Evolutionary conservation across 2,888 invertebrate genomes (phyloP).

Genomic region (Drosophila imparisetae): DNA sequence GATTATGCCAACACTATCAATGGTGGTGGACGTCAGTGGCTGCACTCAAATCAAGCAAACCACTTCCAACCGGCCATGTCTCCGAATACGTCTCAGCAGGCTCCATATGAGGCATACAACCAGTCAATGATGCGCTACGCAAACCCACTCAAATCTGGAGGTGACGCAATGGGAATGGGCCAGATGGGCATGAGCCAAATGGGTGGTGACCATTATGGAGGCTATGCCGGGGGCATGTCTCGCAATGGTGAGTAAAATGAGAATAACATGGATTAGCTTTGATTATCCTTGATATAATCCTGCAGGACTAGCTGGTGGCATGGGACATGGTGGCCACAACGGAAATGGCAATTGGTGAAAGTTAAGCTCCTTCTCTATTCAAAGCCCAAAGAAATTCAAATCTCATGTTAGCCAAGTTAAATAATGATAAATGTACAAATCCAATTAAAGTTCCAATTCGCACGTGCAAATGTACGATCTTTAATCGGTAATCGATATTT

Average conservation of each 20-base stretch:
- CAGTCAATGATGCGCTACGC: slow-evolving; percentile 54
- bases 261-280: neutral
- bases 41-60: slow-evolving; percentile 61
- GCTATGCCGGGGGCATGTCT: slow-evolving; percentile 33
- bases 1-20: neutral
- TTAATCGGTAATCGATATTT: slow-evolving; percentile 51
- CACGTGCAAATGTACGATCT: neutral
- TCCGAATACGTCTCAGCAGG: neutral
- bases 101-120: slow-evolving; percentile 55
- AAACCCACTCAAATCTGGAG: slow-evolving; percentile 25
- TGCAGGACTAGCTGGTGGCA: slow-evolving; percentile 30
- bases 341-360: slow-evolving; percentile 48
- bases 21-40: slow-evolving; percentile 55
- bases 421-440: neutral
- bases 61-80: slow-evolving; percentile 22
- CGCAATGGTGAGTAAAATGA: slow-evolving; percentile 44
- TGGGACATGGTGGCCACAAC: slow-evolving; percentile 33
- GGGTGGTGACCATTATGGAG: slow-evolving; percentile 35
- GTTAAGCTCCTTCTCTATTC: neutral
- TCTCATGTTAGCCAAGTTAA: slow-evolving; percentile 4
- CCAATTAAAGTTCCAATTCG: neutral
- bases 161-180: slow-evolving; percentile 15
- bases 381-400: neutral
- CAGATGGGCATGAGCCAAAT: slow-evolving; percentile 39
- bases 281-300: neutral